A percentile compares a stretch with the other conserved stretches of the same genome.
phyloP scores from a whole-genome alignment of 2,888 invertebrate species.

The Pimpla rufipes region DNA sequence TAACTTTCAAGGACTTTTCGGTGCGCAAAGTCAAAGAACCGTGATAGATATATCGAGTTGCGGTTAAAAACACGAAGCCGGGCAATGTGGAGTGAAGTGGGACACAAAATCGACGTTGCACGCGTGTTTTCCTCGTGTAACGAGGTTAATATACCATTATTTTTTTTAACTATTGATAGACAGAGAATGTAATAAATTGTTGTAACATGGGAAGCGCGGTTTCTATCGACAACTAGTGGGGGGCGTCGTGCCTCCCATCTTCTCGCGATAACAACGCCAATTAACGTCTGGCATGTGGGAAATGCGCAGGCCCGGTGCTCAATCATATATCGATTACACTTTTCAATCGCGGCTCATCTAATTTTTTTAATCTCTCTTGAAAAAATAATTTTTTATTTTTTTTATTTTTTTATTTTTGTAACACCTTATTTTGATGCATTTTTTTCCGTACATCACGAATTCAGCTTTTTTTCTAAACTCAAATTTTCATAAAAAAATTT shows the following conservation, averaged over 20 bases:
- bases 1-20: neutral
- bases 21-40: neutral
- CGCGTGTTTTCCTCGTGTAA: neutral
- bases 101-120: neutral
- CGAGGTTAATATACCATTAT: neutral
- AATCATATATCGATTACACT: neutral
- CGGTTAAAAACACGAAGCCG: neutral
- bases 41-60: neutral
- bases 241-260: conserved; percentile 30
- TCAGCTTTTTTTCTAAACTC: no score
- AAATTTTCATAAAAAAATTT: no score
- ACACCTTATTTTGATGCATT: no score
- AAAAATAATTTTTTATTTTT: no score
- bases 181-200: conserved; percentile 7
- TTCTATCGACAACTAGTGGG: conserved; percentile 6
- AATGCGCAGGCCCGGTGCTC: neutral
- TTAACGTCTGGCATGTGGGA: conserved; percentile 27
- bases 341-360: neutral
- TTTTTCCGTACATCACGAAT: no score
- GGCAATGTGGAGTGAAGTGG: neutral
- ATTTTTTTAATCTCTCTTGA: no score
- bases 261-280: conserved; percentile 40
- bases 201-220: neutral
- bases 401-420: neutral
- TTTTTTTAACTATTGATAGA: neutral